These are phyloP conservation scores for Chalcosyrphus nemorum DNA, from an alignment of 2,888 invertebrate species.

Conservation along the genomic window DNA sequence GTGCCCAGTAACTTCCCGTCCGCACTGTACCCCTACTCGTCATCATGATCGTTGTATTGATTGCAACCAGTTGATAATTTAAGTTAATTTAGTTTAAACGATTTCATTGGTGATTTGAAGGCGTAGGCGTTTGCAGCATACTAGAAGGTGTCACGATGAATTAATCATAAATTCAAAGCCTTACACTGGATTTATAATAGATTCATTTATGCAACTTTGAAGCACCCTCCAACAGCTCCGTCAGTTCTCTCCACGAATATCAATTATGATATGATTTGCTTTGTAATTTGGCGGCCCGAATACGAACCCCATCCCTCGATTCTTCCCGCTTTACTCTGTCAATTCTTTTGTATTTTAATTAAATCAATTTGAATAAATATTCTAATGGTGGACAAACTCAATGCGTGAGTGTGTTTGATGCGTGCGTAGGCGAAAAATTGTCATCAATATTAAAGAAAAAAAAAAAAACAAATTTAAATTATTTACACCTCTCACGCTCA, in stretches of 20 bases:
- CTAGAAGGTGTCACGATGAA: slow-evolving; percentile 55
- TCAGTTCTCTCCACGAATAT: slow-evolving; percentile 17
- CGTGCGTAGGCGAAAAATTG: slow-evolving; percentile 32
- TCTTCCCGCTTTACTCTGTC: background rate
- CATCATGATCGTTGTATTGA: slow-evolving; percentile 20
- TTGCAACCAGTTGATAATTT: slow-evolving; percentile 29
- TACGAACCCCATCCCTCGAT: background rate
- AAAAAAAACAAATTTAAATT: slow-evolving; percentile 16
- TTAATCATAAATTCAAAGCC: slow-evolving; percentile 65
- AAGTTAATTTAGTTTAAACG: slow-evolving; percentile 26
- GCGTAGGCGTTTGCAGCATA: slow-evolving; percentile 47
- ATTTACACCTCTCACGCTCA: slow-evolving; percentile 45
- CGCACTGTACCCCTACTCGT: background rate
- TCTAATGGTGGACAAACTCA: slow-evolving; percentile 33
- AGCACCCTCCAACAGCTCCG: background rate
- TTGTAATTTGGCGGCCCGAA: slow-evolving; percentile 51
- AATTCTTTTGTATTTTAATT: slow-evolving; percentile 53
- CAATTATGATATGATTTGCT: slow-evolving; percentile 51
- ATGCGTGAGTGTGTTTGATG: slow-evolving; percentile 19
- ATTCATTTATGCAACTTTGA: slow-evolving; percentile 51
- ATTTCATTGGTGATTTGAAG: slow-evolving; percentile 1
- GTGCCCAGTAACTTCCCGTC: background rate
- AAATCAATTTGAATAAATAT: slow-evolving; percentile 59
- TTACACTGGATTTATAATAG: slow-evolving; percentile 19
- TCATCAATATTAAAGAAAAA: slow-evolving; percentile 10